Evolutionary conservation across 2,888 invertebrate species (phyloP).

Genomic region (Cataglyphis livida): DNA sequence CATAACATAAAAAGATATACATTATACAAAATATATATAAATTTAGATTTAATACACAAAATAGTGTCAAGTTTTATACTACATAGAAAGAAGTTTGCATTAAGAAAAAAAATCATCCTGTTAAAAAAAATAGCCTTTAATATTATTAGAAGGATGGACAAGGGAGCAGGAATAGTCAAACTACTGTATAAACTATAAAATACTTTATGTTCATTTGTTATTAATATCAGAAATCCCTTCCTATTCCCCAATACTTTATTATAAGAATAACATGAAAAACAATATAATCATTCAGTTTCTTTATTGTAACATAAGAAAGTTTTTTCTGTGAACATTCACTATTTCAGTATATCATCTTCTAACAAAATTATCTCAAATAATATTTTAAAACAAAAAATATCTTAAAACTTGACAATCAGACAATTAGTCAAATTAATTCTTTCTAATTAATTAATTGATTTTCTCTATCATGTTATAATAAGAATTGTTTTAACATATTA

Average conservation of each 20-base stretch:
- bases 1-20: not conserved
- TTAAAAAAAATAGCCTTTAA: not conserved
- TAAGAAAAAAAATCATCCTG: not conserved
- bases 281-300: constrained; percentile 5
- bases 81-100: not conserved
- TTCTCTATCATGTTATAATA: not conserved
- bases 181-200: too few relatives aligned
- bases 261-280: not conserved
- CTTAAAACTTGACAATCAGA: not conserved
- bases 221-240: constrained; percentile 8
- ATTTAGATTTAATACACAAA: not conserved
- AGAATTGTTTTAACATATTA: not conserved
- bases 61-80: constrained; percentile 11
- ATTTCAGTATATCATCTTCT: not conserved
- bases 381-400: not conserved
- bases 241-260: not conserved
- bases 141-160: not conserved
- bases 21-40: not conserved
- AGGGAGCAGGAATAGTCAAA: not conserved
- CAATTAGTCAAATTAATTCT: not conserved
- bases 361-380: not conserved
- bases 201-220: not conserved
- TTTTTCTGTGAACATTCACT: not conserved
- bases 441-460: not conserved
- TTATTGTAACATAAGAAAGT: not conserved